Evolutionary conservation across 2,888 invertebrate genomes (phyloP), one percentile per base, ranked within the genome.

Genomic region (Ornithoptera alexandrae): DNA sequence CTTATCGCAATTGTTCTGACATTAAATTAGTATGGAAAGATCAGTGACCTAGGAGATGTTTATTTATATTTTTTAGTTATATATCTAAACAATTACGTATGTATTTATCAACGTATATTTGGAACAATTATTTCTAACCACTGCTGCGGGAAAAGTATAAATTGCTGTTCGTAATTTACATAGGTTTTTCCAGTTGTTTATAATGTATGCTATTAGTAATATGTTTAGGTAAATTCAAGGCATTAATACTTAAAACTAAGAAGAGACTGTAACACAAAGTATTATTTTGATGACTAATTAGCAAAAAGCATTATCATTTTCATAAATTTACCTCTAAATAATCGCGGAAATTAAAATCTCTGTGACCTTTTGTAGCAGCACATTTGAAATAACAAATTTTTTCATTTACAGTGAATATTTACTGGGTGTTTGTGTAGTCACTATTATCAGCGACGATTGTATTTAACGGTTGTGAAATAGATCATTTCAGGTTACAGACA

Each of bases 1-100:
- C 59, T 59, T 63, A 67, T 63, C 67, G 67, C n/a, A n/a, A 39
- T 63, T 60, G 59, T 67, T 67, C 62, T n/a, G 24, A 63, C 62
- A 60, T 70, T 67, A 64, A 59, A 56, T 60, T 39, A 63, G 59
- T 67, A 65, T 59, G 1, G 42, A 56, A 24, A 63, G 66, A 67
- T 53, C 70, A 67, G 53, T 67, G 70, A 60, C 62, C 62, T 65
- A 66, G 22, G 56, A 58, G 36, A 63, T 7, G 22, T 30, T 58
- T 62, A 62, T 62, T 65, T 50, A 69, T 69, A 62, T 36, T 17
- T n/a, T 53, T n/a, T 18, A 53, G n/a, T 53, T 7, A 53, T 7
- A 18, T 50, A 17, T 50, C 18, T 50, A 5, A 46, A 53, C 15
- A 53, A 6, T 4, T 0, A 17, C 18, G 5, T 53, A 18, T n/a